phyloP scores from a whole-genome alignment of 2,888 invertebrate genomes.

The Coremacera marginata region DNA sequence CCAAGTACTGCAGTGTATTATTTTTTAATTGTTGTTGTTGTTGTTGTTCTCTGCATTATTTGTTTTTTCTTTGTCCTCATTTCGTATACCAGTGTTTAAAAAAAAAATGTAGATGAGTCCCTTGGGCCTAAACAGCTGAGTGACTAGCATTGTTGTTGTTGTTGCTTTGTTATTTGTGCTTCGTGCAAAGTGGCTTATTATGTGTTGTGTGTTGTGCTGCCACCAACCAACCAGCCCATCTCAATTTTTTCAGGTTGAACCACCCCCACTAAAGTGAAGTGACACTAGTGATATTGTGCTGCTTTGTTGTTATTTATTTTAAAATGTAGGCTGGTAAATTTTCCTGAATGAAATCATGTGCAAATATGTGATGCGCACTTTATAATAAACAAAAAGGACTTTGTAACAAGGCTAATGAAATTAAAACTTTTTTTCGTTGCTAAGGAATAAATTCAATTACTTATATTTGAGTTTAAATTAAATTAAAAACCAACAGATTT shows the following conservation, averaged over 20 bases:
- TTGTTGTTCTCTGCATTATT: neutral
- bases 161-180: no score
- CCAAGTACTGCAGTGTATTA: neutral
- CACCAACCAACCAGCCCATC: neutral
- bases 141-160: no score
- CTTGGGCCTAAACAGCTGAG: neutral
- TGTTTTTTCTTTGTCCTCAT: neutral
- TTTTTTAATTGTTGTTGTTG: neutral
- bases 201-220: neutral
- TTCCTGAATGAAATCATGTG: neutral
- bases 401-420: neutral
- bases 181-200: no score
- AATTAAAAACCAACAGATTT: neutral
- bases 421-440: no score
- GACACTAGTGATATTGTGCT: slow-evolving; percentile 1
- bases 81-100: neutral
- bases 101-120: neutral
- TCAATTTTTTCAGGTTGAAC: neutral
- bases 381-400: neutral
- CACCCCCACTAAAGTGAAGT: neutral
- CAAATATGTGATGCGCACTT: neutral
- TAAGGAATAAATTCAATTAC: no score
- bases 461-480: neutral
- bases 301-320: neutral
- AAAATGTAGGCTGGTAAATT: neutral